These are phyloP conservation scores for Tenthredo amoena DNA, from an alignment of 2,888 invertebrate genomes.

Conservation along the genomic window DNA sequence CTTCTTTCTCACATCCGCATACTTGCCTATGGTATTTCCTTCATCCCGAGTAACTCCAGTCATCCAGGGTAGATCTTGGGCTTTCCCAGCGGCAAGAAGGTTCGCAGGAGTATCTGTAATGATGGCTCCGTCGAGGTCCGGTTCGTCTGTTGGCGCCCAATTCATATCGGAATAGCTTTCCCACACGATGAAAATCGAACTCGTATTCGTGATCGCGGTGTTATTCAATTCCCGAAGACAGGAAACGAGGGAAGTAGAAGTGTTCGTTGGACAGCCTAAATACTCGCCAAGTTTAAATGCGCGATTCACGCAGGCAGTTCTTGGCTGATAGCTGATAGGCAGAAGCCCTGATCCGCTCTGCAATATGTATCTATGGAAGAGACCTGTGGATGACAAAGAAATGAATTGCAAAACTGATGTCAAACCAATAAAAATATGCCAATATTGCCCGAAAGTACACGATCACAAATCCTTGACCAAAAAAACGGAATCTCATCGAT, in stretches of 20 bases:
- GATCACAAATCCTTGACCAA: neutral
- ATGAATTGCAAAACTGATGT: neutral
- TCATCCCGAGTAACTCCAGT: constrained; percentile 61
- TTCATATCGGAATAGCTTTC: neutral
- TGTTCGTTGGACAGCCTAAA: constrained; percentile 10
- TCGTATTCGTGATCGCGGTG: neutral
- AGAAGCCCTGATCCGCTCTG: constrained; percentile 25
- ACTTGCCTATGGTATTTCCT: constrained; percentile 48
- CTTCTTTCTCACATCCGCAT: neutral
- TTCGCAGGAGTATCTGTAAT: constrained; percentile 58
- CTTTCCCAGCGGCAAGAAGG: constrained; percentile 54
- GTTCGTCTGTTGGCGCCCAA: constrained; percentile 62
- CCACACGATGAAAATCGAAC: neutral
- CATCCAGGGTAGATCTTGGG: constrained; percentile 61
- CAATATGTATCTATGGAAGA: constrained; percentile 26
- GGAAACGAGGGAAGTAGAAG: neutral
- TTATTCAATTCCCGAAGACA: neutral
- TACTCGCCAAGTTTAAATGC: constrained; percentile 6
- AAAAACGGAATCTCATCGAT: too few species aligned
- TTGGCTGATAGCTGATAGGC: neutral
- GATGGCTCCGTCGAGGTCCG: constrained; percentile 59
- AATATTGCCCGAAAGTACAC: neutral
- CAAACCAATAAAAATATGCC: neutral
- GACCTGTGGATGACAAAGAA: constrained; percentile 1
- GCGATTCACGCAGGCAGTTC: neutral